Evolutionary conservation across 2,113 vertebrate species (phyloP).

Genomic region (Callorhinus ursinus): DNA sequence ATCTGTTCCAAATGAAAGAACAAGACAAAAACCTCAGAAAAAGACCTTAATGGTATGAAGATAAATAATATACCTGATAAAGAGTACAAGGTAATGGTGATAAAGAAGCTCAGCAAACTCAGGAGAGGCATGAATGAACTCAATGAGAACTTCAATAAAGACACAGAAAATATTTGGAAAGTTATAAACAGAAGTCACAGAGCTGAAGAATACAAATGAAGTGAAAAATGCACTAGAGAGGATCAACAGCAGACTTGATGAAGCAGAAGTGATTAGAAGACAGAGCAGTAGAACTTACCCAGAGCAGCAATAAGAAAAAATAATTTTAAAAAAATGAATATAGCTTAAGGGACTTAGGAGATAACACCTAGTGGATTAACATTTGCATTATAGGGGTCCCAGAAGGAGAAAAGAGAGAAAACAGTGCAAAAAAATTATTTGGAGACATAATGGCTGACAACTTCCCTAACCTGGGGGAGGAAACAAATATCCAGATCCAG

Average conservation of each 20-base stretch:
- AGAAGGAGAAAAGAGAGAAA: background rate
- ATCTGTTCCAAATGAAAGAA: background rate
- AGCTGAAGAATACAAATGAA: background rate
- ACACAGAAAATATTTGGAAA: background rate
- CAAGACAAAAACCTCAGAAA: background rate
- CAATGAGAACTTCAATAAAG: background rate
- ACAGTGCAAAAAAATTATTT: background rate
- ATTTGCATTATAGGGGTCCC: background rate
- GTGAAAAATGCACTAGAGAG: background rate
- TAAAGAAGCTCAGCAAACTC: background rate
- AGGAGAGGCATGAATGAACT: background rate
- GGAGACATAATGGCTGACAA: background rate
- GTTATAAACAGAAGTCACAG: background rate
- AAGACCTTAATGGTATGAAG: background rate
- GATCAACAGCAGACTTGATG: background rate
- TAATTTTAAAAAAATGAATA: background rate
- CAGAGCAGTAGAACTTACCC: background rate
- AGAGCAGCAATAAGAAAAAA: background rate
- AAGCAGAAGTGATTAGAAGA: background rate
- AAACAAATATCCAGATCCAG: background rate
- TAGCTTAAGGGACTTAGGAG: background rate
- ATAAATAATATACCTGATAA: background rate
- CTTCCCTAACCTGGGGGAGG: background rate
- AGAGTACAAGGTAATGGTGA: background rate
- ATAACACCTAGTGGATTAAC: background rate